Evolutionary conservation across 2,113 vertebrate species (phyloP).

Genomic region (Clarias batrachus): DNA sequence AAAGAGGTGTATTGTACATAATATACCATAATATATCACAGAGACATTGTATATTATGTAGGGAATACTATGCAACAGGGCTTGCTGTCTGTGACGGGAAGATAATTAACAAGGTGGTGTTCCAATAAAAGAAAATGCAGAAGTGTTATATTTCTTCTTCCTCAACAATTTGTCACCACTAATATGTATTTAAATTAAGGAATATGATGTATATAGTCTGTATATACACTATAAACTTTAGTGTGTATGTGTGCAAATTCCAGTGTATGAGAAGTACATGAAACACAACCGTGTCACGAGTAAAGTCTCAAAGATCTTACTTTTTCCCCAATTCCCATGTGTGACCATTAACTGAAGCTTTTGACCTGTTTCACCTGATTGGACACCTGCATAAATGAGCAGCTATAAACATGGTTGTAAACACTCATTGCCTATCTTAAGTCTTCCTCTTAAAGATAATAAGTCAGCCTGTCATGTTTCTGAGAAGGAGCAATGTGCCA

Average conservation of each 20-base stretch:
- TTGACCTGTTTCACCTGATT: too few species aligned
- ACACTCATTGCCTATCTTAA: not conserved
- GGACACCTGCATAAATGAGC: too few species aligned
- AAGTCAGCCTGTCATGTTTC: not conserved
- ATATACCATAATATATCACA: not conserved
- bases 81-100: not conserved
- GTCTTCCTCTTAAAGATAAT: not conserved
- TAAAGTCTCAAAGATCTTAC: too few species aligned
- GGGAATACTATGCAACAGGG: not conserved
- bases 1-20: too few species aligned
- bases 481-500: not conserved
- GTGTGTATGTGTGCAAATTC: too few species aligned
- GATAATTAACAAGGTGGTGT: not conserved
- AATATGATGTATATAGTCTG: too few species aligned
- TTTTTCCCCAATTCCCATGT: too few species aligned
- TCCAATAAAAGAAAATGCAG: not conserved
- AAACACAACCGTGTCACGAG: too few species aligned
- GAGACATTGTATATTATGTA: not conserved
- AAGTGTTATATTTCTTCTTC: not conserved
- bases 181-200: too few species aligned
- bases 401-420: not conserved
- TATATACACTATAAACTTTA: too few species aligned
- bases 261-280: too few species aligned
- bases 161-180: not conserved
- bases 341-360: too few species aligned